Percentiles rank a stretch among this genome's conserved stretches.
Conservation (phyloP, 2,888 invertebrate genomes). For the Nemotelus nigrinus region DNA sequence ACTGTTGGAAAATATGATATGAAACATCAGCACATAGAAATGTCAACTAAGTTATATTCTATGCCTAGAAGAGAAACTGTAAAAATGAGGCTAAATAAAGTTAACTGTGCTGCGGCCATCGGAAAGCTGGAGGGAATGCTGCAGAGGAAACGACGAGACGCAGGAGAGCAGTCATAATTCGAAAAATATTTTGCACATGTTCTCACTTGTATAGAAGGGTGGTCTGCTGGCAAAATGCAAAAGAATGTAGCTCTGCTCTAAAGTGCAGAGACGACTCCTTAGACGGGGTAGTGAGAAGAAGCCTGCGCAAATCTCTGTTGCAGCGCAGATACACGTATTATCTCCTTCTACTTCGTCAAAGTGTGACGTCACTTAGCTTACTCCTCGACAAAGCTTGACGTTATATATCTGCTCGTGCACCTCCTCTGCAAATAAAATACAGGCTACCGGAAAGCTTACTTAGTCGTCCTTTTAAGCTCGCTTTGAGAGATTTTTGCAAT, state of each 20-base stretch:
- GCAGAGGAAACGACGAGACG: background rate
- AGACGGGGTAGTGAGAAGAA: background rate
- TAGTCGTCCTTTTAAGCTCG: too few species aligned
- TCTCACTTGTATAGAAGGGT: background rate
- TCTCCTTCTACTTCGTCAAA: constrained; percentile 29
- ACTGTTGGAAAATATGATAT: too few species aligned
- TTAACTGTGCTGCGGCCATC: background rate
- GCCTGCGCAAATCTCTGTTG: constrained; percentile 45
- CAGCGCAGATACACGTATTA: constrained; percentile 36
- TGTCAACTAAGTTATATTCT: background rate
- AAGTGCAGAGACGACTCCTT: background rate
- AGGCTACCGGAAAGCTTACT: too few species aligned
- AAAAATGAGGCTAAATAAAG: constrained; percentile 13
- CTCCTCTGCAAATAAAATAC: too few species aligned
- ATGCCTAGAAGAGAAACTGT: constrained; percentile 10
- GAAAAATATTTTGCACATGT: constrained; percentile 10
- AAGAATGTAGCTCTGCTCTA: background rate
- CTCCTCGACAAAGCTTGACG: constrained; percentile 8
- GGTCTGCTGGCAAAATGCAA: constrained; percentile 9
- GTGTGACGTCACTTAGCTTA: constrained; percentile 44
- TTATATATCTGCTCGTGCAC: background rate
- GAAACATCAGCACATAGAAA: background rate
- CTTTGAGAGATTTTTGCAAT: background rate
- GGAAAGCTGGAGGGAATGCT: background rate
- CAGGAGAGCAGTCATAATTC: background rate